phyloP scores from a whole-genome alignment of 2,113 vertebrate genomes.

The Lota lota region DNA sequence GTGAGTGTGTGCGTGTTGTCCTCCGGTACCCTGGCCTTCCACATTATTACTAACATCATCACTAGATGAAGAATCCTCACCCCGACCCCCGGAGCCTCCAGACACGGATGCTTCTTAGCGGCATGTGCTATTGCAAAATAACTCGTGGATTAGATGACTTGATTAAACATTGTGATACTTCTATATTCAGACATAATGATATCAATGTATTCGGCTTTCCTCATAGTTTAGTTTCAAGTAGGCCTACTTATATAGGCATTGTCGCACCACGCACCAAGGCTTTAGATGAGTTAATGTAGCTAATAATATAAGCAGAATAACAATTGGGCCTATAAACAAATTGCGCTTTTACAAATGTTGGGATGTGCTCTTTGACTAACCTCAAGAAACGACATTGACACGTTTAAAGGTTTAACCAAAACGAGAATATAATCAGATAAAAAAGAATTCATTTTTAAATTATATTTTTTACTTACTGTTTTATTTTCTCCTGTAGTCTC shows the following conservation, averaged over 20 bases:
- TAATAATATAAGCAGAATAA: too few species aligned
- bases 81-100: not conserved
- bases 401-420: not conserved
- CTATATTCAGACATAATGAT: too few species aligned
- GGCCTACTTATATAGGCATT: too few species aligned
- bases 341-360: too few species aligned
- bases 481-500: constrained; percentile 83
- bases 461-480: constrained; percentile 53
- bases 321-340: too few species aligned
- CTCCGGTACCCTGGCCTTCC: constrained; percentile 30
- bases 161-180: too few species aligned
- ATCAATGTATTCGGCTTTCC: too few species aligned
- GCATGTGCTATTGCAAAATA: not conserved
- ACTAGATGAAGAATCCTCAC: not conserved
- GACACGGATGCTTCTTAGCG: not conserved
- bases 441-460: constrained; percentile 8
- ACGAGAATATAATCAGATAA: too few species aligned
- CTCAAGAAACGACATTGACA: not conserved
- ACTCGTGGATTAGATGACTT: not conserved
- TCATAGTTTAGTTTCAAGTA: too few species aligned
- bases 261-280: too few species aligned
- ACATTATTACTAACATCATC: not conserved
- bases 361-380: not conserved
- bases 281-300: too few species aligned
- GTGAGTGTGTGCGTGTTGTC: constrained; percentile 40